Percentiles rank a stretch among this genome's conserved stretches.
Evolutionary conservation across 2,797 vertebrate species (phyloP).

Genomic region (Hybognathus amarus): DNA sequence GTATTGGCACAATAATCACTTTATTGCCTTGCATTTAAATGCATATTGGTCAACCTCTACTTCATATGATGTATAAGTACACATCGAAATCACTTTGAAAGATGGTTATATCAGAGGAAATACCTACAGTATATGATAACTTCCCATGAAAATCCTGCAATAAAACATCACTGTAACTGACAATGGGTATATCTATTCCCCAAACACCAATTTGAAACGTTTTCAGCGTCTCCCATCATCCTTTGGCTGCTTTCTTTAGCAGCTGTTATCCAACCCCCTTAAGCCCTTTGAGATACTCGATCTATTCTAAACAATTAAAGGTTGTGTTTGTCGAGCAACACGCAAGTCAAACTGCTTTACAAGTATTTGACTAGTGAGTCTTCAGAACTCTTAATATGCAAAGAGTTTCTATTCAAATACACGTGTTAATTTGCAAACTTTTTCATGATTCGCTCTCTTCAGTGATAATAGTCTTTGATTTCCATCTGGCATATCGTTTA

Average conservation of each 20-base stretch:
- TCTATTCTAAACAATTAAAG: conserved; percentile 42
- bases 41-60: background rate
- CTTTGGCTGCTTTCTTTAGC: conserved; percentile 44
- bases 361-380: conserved; percentile 17
- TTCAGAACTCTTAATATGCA: conserved; percentile 20
- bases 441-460: background rate
- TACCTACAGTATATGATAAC: background rate
- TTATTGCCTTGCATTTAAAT: background rate
- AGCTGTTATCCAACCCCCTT: conserved; percentile 45
- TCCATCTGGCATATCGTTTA: conserved; percentile 34
- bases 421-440: background rate
- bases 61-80: background rate
- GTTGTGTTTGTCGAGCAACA: conserved; percentile 28
- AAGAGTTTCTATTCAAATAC: conserved; percentile 35
- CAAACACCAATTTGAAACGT: conserved; percentile 37
- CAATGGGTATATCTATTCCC: conserved; percentile 6
- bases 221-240: conserved; percentile 46
- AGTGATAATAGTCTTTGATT: conserved; percentile 5
- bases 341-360: conserved; percentile 27
- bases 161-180: conserved; percentile 10
- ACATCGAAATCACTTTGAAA: background rate
- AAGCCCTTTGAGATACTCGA: conserved; percentile 38
- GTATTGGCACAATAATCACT: background rate
- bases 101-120: background rate
- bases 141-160: conserved; percentile 12